Evolutionary conservation across 2,888 invertebrate species (phyloP), one percentile per base, ranked within the genome.

Genomic region (Agapostemon virescens): DNA sequence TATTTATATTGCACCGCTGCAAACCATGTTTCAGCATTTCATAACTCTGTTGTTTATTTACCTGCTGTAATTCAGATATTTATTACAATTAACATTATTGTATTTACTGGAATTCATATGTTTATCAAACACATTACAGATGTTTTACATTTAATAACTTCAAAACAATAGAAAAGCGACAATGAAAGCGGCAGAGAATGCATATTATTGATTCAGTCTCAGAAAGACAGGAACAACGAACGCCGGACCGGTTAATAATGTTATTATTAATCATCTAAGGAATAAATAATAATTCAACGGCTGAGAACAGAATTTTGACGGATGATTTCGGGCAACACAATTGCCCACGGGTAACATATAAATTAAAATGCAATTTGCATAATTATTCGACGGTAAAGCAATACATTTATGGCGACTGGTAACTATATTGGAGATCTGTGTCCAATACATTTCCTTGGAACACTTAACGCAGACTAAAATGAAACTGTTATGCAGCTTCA

Each of bases 151-250:
- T 26, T 13, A 15, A 26, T 55, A 55, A 55, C 26, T 15, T 6
- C 15, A 9, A 30, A 17, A 20, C 20, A 2, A 58, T 3, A 20
- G 2, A 58, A 2, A 30, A 17, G 3, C 20, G 26, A 2, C 23
- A 11, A 17, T 58, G 30, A 30, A 13, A 42, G 20, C 45, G 63
- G 15, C 40, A 66, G 40, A 45, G 63, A 64, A 63, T 40, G n/a
- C 55, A n/a, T 42, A 70, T 68, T 75, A 78, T 75, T 52, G 74
- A 77, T 77, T 69, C 42, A 42, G 42, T 26, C 45, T 52, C 4
- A n/a, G 45, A 23, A 69, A 20, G 30, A 45, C 38, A 49, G n/a
- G 26, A 17, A 17, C 23, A 68, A 52, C 36, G 17, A 52, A 9
- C 11, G 6, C 23, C 26, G 42, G 11, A 4, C 13, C 33, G 33